Percentiles rank a stretch among this genome's conserved stretches.
Conservation (phyloP, 2,888 invertebrate genomes). For the Nasonovia ribisnigri region DNA sequence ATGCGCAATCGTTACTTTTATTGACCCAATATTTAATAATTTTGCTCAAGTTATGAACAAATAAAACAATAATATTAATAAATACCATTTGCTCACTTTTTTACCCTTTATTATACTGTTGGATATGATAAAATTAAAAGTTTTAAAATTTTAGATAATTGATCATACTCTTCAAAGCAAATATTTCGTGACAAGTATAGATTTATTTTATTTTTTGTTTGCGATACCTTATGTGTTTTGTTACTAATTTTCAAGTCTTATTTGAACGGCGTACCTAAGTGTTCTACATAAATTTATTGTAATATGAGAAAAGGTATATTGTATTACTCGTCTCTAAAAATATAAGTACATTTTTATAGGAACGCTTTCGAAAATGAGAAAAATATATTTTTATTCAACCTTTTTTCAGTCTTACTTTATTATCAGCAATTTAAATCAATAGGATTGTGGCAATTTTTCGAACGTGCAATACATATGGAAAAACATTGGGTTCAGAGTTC, state of each 20-base stretch:
- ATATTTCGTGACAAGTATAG: neutral
- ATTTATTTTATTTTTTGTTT: neutral
- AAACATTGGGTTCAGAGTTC: neutral
- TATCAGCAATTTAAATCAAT: neutral
- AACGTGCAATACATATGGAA: neutral
- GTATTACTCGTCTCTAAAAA: neutral
- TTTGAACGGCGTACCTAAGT: neutral
- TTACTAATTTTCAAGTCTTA: neutral
- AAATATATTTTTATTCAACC: neutral
- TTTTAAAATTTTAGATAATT: neutral
- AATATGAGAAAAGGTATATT: neutral
- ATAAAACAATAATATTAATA: neutral
- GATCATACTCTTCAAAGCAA: neutral
- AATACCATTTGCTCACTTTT: neutral
- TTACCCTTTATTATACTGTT: neutral
- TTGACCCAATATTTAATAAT: constrained; percentile 25
- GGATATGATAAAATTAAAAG: neutral
- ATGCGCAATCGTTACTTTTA: constrained; percentile 9
- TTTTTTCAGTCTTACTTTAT: neutral
- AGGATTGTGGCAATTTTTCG: neutral
- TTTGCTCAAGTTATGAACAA: neutral
- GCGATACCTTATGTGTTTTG: neutral
- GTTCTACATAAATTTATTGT: neutral
- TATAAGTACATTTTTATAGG: neutral
- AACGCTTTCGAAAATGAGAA: neutral